These are phyloP conservation scores for Heliconius hortense DNA, from an alignment of 2,888 invertebrate genomes.

Conservation along the genomic window DNA sequence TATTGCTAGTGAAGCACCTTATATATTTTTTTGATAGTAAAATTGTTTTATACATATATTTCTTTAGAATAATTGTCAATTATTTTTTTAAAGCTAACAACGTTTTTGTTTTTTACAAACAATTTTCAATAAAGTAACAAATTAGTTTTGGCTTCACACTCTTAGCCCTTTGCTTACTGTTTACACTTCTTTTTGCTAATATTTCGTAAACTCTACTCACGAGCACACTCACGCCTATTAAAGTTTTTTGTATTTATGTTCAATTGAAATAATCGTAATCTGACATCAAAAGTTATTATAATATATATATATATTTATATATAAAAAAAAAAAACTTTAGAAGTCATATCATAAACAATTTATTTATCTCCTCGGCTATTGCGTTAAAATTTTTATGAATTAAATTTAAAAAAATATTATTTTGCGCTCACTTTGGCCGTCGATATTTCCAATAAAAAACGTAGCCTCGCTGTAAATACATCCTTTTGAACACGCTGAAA, in stretches of 20 bases:
- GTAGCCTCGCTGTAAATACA: conserved; percentile 21
- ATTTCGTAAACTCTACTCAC: conserved; percentile 31
- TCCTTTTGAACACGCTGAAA: conserved; percentile 22
- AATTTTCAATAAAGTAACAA: too few species aligned
- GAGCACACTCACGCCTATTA: conserved; percentile 16
- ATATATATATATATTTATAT: too few species aligned
- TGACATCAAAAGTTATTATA: background rate
- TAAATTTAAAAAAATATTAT: background rate
- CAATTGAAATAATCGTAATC: background rate
- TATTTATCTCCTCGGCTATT: too few species aligned
- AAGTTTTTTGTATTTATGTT: conserved; percentile 11
- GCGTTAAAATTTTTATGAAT: background rate
- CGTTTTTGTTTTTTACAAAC: too few species aligned
- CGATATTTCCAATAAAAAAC: conserved; percentile 24
- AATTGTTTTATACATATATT: background rate
- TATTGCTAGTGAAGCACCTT: background rate
- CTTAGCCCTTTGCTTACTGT: background rate
- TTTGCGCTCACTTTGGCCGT: conserved; percentile 1
- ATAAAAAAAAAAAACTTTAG: too few species aligned
- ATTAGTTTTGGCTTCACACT: background rate
- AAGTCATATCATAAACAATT: too few species aligned
- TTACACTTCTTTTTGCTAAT: conserved; percentile 22
- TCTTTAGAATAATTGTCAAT: background rate
- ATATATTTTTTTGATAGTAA: background rate
- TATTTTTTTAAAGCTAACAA: background rate